A percentile compares a stretch with the other conserved stretches of the same genome.
Conservation (phyloP, 92 coral and sea anemone species). For the Virgularia gustaviana region DNA sequence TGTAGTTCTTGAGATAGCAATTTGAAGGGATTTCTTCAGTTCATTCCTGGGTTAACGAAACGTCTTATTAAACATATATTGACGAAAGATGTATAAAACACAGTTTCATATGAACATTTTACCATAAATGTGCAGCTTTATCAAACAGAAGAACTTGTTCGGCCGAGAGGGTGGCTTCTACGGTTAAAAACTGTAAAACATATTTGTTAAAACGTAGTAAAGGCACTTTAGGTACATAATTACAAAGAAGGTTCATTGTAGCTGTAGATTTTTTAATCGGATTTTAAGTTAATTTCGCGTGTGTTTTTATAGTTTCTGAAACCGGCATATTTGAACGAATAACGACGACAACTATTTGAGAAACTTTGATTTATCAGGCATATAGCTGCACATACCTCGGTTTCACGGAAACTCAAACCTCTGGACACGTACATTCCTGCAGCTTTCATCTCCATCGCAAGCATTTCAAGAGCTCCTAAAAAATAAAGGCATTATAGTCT, state of each 20-base stretch:
- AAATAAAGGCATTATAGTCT: not conserved
- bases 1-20: conserved; percentile 76
- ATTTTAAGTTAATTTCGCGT: too few species aligned
- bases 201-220: not conserved
- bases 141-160: conserved; percentile 75
- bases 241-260: too few species aligned
- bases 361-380: too few species aligned
- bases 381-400: conserved; percentile 62
- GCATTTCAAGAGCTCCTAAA: conserved; percentile 94
- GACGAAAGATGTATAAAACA: conserved; percentile 4
- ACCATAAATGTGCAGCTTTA: conserved; percentile 97
- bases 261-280: too few species aligned
- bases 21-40: conserved; percentile 83
- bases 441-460: conserved; percentile 99
- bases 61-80: not conserved
- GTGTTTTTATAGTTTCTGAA: too few species aligned
- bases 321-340: too few species aligned
- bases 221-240: too few species aligned
- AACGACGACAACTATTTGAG: too few species aligned
- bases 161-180: conserved; percentile 69
- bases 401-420: conserved; percentile 89
- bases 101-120: conserved; percentile 5
- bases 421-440: conserved; percentile 97
- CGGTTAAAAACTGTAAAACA: conserved; percentile 69
- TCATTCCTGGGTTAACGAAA: conserved; percentile 61